These are phyloP conservation scores for Prionchulus punctatus DNA, from an alignment of 2,888 invertebrate genomes.

Conservation along the genomic window DNA sequence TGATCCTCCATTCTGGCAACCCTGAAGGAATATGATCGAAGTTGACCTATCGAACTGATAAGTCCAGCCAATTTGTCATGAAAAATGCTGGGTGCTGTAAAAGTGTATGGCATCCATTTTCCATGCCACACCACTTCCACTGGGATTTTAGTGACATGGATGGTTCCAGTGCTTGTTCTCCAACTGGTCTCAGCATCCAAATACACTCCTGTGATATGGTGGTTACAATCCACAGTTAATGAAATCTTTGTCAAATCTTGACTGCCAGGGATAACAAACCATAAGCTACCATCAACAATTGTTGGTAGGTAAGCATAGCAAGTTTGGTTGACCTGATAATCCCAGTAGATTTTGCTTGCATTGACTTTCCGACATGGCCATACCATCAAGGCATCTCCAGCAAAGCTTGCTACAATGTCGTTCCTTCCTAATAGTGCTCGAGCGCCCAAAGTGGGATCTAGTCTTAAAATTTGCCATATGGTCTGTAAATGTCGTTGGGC, in stretches of 20 bases:
- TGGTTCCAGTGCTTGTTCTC: not conserved
- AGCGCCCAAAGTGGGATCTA: conserved; percentile 1
- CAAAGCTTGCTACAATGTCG: not conserved
- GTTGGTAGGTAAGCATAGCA: not conserved
- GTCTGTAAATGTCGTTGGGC: not conserved
- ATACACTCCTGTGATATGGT: not conserved
- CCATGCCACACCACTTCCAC: not conserved
- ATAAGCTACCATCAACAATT: not conserved
- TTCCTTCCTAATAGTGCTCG: not conserved
- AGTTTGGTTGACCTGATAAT: not conserved
- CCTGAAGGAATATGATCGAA: not conserved
- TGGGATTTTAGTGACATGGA: not conserved
- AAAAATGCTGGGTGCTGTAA: not conserved
- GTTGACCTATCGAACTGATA: not conserved
- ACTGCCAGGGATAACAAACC: not conserved
- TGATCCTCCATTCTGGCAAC: not conserved
- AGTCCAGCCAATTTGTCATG: not conserved
- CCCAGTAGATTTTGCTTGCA: not conserved
- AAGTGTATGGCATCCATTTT: not conserved
- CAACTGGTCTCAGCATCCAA: not conserved
- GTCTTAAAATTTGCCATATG: not conserved
- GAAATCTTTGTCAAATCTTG: not conserved
- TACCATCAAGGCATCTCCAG: not conserved
- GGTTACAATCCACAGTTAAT: conserved; percentile 1
- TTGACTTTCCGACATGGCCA: not conserved